Base-by-base conservation (phyloP, 2,797 vertebrate species). In the Dromococcyx pavoninus region DNA sequence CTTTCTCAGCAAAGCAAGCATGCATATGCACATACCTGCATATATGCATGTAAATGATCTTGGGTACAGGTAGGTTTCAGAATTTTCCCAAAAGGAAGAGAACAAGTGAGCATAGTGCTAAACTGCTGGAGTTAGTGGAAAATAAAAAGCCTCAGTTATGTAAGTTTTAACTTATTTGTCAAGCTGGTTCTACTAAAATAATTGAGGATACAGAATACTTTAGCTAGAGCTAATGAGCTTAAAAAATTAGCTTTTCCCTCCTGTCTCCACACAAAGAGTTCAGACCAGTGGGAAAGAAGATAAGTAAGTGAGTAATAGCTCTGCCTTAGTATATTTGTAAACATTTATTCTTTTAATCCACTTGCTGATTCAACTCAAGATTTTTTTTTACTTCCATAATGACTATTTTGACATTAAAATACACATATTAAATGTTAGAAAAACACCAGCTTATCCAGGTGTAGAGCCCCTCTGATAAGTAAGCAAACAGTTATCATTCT, bases 221-320 rank as follows among this genome's bases (percentile, higher is more conserved):
- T 5, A 91, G 28, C 27, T 82, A 66, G 85, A 94, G 33, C 32
- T 76, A 85, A 70, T 27, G 24, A 91, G 53, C 51, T 91, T 89
- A 73, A 94, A 94, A 95, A 93, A 83, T n/a, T 33, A 83, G 41
- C 51, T 95, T 90, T 85, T 81, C 13, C 48, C 86, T 56, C 6
- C 35, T 76, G 41, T n/a, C 32, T 91, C 48, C 67, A 71, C 50
- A 88, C 0, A 5, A 81, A 85, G 44, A 80, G 54, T 86, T 93
- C 53, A 81, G 86, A 88, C 76, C 37, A 79, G 67, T 62, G 65
- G 33, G 54, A 64, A 58, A 79, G 14, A 60, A 67, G 70, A 33
- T 48, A 91, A 79, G 79, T 84, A 92, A 92, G 88, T 67, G 53
- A 60, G n/a, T 67, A 90, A 82, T 11, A 79, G 35, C 60, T 87